Evolutionary conservation across 2,113 vertebrate genomes (phyloP).

Genomic region (Perca schrenkii): DNA sequence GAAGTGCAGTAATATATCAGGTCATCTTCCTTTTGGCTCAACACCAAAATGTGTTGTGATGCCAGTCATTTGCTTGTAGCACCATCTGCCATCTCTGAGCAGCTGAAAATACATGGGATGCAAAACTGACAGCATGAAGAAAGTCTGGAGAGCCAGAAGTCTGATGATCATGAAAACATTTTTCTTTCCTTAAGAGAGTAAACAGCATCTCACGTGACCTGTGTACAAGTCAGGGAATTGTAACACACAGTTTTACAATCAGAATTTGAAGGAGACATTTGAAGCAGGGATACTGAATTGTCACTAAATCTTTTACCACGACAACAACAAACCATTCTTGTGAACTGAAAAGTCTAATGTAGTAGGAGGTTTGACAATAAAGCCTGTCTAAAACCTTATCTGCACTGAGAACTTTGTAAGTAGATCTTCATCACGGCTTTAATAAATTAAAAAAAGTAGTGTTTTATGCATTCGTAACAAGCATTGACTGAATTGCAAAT

Average conservation of each 20-base stretch:
- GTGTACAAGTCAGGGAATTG: background rate
- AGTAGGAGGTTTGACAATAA: background rate
- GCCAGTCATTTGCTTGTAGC: conserved; percentile 27
- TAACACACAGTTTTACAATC: background rate
- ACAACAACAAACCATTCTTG: background rate
- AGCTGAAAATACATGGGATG: conserved; percentile 19
- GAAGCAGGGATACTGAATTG: background rate
- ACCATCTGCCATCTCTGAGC: conserved; percentile 24
- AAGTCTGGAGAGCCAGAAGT: conserved; percentile 13
- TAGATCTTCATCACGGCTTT: background rate
- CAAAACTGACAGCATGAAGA: conserved; percentile 21
- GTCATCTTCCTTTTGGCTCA: conserved; percentile 7
- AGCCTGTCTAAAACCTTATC: background rate
- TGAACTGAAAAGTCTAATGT: background rate
- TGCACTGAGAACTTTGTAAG: background rate
- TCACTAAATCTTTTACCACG: conserved; percentile 6
- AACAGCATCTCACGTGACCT: background rate
- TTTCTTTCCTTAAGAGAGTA: background rate
- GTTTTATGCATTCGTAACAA: background rate
- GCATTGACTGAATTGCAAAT: conserved; percentile 6
- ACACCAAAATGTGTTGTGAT: conserved; percentile 19
- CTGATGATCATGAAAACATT: conserved; percentile 1
- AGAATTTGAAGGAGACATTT: background rate
- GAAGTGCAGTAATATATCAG: conserved; percentile 3
- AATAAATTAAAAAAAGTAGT: background rate